A percentile compares a stretch with the other conserved stretches of the same genome.
phyloP scores from a whole-genome alignment of 2,113 vertebrate genomes.

The Rhadina sibilatrix region DNA sequence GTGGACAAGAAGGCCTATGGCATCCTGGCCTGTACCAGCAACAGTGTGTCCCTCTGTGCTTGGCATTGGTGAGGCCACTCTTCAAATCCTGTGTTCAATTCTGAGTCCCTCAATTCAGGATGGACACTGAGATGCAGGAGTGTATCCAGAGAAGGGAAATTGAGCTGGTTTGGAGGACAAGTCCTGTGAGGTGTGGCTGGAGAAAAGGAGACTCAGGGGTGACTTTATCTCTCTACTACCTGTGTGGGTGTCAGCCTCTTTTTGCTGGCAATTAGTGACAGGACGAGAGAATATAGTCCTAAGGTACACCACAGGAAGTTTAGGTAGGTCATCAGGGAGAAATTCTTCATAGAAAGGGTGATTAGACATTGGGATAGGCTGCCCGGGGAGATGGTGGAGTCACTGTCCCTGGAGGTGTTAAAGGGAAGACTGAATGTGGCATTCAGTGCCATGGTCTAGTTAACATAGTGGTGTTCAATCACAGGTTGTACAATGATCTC shows the following conservation, averaged over 20 bases:
- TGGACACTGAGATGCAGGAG: too few relatives aligned
- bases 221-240: background rate
- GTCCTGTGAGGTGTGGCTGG: background rate
- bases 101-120: background rate
- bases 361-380: background rate
- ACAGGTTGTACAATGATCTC: background rate
- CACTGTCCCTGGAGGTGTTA: background rate
- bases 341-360: background rate
- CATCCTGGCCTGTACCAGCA: background rate
- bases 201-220: background rate
- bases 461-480: background rate
- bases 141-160: background rate
- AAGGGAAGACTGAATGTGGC: background rate
- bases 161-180: background rate
- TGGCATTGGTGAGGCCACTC: too few relatives aligned
- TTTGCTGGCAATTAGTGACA: background rate
- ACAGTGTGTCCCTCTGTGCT: fast-evolving
- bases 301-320: background rate
- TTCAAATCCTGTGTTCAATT: fast-evolving
- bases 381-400: background rate
- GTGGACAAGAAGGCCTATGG: background rate
- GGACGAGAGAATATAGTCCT: fast-evolving
- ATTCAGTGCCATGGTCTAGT: background rate
- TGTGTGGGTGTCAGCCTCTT: background rate
- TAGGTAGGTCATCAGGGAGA: background rate